Conservation (phyloP, 2,888 invertebrate species). For the Cepaea hortensis region DNA sequence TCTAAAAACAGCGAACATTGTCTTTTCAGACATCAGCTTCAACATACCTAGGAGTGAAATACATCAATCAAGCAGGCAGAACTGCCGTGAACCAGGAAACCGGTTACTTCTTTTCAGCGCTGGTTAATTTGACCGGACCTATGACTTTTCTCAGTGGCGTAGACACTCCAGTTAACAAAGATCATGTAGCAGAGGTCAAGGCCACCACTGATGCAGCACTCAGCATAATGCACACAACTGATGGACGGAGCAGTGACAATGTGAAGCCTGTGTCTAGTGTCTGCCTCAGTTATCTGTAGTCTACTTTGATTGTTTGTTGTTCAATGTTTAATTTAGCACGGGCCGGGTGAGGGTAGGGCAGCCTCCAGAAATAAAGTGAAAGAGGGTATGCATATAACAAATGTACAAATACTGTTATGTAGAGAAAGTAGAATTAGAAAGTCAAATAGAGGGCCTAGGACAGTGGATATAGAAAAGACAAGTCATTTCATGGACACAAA, state of each 20-base stretch:
- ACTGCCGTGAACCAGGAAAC: neutral
- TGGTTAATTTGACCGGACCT: conserved; percentile 29
- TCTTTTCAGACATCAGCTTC: conserved; percentile 10
- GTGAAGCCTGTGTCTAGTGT: neutral
- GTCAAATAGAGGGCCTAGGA: no score
- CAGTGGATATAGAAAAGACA: no score
- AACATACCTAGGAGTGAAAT: conserved; percentile 21
- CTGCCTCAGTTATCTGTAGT: conserved; percentile 6
- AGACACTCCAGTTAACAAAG: conserved; percentile 3
- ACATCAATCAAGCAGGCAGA: neutral
- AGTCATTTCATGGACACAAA: no score
- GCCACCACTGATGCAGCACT: conserved; percentile 31
- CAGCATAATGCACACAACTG: neutral
- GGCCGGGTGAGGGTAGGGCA: no score
- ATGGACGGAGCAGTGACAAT: neutral
- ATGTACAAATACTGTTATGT: no score
- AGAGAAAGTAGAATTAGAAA: no score
- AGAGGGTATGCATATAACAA: no score
- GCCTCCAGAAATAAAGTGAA: no score
- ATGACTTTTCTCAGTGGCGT: conserved; percentile 1
- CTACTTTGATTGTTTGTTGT: no score
- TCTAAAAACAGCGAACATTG: neutral
- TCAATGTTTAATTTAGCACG: no score
- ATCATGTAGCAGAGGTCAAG: conserved; percentile 25
- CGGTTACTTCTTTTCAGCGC: conserved; percentile 41